Conservation (phyloP, 2,113 vertebrate species). For the Acrocephalus kingi region DNA sequence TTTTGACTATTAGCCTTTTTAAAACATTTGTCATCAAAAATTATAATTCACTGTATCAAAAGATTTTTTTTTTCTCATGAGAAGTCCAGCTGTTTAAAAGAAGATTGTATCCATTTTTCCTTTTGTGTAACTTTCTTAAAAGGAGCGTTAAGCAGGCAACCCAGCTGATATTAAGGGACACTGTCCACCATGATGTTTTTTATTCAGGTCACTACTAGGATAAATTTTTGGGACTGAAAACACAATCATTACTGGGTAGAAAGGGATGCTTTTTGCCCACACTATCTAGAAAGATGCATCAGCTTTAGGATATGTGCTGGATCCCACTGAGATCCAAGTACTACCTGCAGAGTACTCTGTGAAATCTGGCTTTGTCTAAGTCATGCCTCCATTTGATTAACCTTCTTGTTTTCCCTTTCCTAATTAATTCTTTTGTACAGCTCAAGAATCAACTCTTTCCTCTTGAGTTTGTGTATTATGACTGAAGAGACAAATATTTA, state of each 20-base stretch:
- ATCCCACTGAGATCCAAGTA: not conserved
- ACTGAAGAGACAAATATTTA: not conserved
- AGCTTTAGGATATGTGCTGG: not conserved
- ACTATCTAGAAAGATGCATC: not conserved
- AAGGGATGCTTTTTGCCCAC: not conserved
- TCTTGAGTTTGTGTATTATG: not conserved
- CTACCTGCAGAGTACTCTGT: not conserved
- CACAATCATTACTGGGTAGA: not conserved
- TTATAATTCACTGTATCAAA: not conserved
- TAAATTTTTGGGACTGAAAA: not conserved
- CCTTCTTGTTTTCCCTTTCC: not conserved
- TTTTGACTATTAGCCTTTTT: not conserved
- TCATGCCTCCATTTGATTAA: not conserved
- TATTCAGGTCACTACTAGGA: not conserved
- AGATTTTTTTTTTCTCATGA: not conserved
- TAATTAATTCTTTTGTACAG: not conserved
- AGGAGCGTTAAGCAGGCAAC: not conserved
- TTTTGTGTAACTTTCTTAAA: not conserved
- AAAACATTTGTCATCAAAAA: not conserved
- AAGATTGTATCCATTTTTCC: not conserved
- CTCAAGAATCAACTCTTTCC: not conserved
- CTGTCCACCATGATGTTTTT: not conserved
- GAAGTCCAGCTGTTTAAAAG: not conserved
- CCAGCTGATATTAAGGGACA: not conserved
- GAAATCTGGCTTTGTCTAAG: not conserved